A percentile compares a stretch with the other conserved stretches of the same genome.
Conservation (phyloP, 2,113 vertebrate genomes). For the Oxygymnocypris stewartii region DNA sequence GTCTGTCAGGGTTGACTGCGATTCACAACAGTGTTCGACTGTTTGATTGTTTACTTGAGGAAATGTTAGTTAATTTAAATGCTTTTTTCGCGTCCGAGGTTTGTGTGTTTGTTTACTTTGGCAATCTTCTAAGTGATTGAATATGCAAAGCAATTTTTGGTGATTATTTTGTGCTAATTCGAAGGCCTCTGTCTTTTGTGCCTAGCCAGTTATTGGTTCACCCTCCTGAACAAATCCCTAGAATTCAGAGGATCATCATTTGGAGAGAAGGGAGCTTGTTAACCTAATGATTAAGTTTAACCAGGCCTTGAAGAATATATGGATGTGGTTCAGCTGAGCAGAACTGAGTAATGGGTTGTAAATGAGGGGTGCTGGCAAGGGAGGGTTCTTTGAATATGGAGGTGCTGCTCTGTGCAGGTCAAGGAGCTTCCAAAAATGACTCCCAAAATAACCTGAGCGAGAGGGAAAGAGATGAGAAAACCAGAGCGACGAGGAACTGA, state of each 20-base stretch:
- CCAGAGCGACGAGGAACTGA: neutral
- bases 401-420: conserved; percentile 81
- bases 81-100: neutral
- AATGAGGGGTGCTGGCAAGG: conserved; percentile 73
- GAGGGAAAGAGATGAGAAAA: conserved; percentile 19
- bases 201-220: conserved; percentile 87
- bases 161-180: conserved; percentile 83
- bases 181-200: conserved; percentile 79
- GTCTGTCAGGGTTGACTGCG: conserved; percentile 49
- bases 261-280: conserved; percentile 92
- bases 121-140: conserved; percentile 79
- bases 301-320: conserved; percentile 97
- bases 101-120: conserved; percentile 44
- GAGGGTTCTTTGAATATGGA: conserved; percentile 72
- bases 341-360: conserved; percentile 92
- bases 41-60: conserved; percentile 49
- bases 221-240: conserved; percentile 93
- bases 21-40: conserved; percentile 27
- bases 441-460: conserved; percentile 55
- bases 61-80: conserved; percentile 51
- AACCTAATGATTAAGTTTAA: conserved; percentile 99
- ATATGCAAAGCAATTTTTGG: conserved; percentile 85
- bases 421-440: conserved; percentile 79
- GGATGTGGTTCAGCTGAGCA: conserved; percentile 90
- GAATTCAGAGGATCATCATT: conserved; percentile 92